Conservation (phyloP, 2,888 invertebrate species). For the Lasioglossum villosulum region DNA sequence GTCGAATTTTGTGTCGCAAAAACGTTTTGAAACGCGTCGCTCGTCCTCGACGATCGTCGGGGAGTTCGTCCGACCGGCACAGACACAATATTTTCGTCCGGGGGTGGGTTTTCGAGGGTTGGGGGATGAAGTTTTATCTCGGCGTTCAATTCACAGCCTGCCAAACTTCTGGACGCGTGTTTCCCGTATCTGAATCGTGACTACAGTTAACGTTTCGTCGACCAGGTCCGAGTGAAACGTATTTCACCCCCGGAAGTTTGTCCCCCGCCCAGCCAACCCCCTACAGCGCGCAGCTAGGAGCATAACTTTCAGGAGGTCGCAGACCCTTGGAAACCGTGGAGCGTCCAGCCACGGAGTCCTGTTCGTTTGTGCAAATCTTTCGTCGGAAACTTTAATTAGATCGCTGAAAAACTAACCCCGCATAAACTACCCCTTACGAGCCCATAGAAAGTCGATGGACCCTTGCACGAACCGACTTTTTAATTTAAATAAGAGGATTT, state of each 20-base stretch:
- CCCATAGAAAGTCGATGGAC: neutral
- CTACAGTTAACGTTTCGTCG: slow-evolving; percentile 24
- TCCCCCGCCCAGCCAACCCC: neutral
- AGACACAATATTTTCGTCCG: slow-evolving; percentile 2
- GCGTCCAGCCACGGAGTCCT: neutral
- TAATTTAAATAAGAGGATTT: neutral
- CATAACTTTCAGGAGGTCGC: neutral
- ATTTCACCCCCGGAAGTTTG: neutral
- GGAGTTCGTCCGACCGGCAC: too few relatives aligned
- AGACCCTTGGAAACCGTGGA: neutral
- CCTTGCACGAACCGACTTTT: neutral
- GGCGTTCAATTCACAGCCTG: slow-evolving; percentile 7
- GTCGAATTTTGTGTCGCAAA: too few relatives aligned
- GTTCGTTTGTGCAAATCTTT: slow-evolving; percentile 3
- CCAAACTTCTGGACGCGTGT: slow-evolving; percentile 27
- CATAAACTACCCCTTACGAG: neutral
- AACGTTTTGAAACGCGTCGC: neutral
- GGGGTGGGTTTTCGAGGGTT: neutral
- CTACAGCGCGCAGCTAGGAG: neutral
- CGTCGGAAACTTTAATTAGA: neutral
- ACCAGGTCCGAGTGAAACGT: neutral
- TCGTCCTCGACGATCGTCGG: neutral
- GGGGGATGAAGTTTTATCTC: neutral
- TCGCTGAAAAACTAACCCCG: neutral
- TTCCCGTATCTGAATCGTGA: slow-evolving; percentile 8